Conservation (phyloP, 2,888 invertebrate genomes). For the Sceliomorpha sp. region DNA sequence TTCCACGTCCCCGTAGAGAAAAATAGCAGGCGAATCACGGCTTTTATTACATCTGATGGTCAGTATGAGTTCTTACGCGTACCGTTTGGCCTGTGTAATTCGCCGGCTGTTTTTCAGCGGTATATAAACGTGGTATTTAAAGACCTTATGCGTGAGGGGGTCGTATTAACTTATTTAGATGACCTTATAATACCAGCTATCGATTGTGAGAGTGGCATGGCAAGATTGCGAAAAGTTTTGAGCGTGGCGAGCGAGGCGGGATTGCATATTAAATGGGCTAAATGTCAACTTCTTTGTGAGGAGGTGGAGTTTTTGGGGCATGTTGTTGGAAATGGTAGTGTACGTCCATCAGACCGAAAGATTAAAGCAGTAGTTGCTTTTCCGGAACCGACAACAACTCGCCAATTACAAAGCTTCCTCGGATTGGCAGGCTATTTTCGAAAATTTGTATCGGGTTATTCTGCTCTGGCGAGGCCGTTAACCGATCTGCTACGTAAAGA, state of each 20-base stretch:
- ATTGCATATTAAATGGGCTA: constrained; percentile 1
- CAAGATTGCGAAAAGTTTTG: constrained; percentile 1
- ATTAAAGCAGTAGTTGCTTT: no score
- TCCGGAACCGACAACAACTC: constrained; percentile 2
- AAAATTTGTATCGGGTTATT: constrained; percentile 16
- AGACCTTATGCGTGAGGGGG: constrained; percentile 13
- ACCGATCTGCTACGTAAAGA: constrained; percentile 19
- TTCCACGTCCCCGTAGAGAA: not conserved
- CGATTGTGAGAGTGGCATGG: constrained; percentile 17
- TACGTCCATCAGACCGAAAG: constrained; percentile 2
- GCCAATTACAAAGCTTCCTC: no score
- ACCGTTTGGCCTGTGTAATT: no score
- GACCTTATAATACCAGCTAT: no score
- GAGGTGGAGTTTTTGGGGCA: constrained; percentile 8
- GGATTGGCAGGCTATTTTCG: constrained; percentile 14
- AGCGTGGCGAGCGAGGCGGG: no score
- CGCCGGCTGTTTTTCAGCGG: no score
- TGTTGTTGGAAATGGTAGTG: constrained; percentile 8
- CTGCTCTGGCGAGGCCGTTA: constrained; percentile 10
- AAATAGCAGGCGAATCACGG: no score
- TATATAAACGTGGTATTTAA: constrained; percentile 23
- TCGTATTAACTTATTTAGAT: constrained; percentile 24
- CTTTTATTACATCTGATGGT: not conserved
- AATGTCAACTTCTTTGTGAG: constrained; percentile 2
- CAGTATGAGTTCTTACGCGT: constrained; percentile 4